These are phyloP conservation scores for Caenorhabditis becei DNA, from an alignment of 2,888 invertebrate species.

Conservation along the genomic window DNA sequence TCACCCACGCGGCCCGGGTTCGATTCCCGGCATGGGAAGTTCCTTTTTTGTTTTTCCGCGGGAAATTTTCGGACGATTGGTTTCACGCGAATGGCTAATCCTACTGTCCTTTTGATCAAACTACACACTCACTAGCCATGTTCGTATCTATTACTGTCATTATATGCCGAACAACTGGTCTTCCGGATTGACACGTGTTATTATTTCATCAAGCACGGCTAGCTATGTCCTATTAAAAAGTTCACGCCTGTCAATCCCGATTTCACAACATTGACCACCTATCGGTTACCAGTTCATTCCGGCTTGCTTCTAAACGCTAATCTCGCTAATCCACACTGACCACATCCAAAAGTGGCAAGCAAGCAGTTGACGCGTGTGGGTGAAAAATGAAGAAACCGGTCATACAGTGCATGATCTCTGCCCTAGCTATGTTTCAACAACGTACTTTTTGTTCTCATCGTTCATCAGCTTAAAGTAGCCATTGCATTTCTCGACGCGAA, in stretches of 20 bases:
- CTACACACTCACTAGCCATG: slow-evolving; percentile 10
- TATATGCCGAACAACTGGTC: slow-evolving; percentile 25
- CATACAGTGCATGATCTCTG: slow-evolving; percentile 27
- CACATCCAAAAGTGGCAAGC: slow-evolving; percentile 39
- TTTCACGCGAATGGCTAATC: background rate
- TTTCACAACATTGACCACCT: slow-evolving; percentile 51
- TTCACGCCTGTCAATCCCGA: slow-evolving; percentile 55
- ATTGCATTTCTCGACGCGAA: slow-evolving; percentile 70
- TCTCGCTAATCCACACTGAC: slow-evolving; percentile 50
- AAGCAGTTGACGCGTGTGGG: slow-evolving; percentile 35
- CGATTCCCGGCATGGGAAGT: slow-evolving; percentile 80
- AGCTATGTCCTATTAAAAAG: slow-evolving; percentile 42
- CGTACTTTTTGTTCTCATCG: slow-evolving; percentile 71
- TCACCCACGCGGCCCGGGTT: slow-evolving; percentile 81
- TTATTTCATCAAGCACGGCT: slow-evolving; percentile 16
- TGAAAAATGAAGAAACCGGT: slow-evolving; percentile 27
- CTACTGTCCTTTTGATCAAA: background rate
- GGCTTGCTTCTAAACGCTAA: slow-evolving; percentile 39
- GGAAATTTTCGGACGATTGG: background rate
- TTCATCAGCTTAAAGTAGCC: slow-evolving; percentile 73
- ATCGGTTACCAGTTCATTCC: slow-evolving; percentile 40
- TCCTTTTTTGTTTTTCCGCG: slow-evolving; percentile 46
- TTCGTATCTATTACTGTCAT: slow-evolving; percentile 35
- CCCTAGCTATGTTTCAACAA: slow-evolving; percentile 46
- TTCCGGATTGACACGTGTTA: slow-evolving; percentile 22